These are phyloP conservation scores for Schizotus pectinicornis DNA, from an alignment of 2,888 invertebrate species.

Conservation along the genomic window DNA sequence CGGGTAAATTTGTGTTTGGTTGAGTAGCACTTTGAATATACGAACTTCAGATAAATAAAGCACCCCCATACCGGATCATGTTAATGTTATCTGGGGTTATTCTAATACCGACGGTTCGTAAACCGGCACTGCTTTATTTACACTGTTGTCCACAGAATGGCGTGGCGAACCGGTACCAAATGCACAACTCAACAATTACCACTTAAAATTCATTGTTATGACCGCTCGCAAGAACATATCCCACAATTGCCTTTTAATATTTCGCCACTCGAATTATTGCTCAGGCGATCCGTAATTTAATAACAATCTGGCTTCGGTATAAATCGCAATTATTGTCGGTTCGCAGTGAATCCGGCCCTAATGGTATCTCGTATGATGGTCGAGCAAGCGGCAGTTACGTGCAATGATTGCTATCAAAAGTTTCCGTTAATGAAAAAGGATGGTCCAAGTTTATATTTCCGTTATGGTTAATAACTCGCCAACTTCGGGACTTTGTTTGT, in stretches of 20 bases:
- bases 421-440: constrained; percentile 53
- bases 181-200: constrained; percentile 15
- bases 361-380: constrained; percentile 3
- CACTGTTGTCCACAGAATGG: constrained; percentile 13
- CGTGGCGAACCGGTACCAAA: constrained; percentile 7
- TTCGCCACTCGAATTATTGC: neutral
- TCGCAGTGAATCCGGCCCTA: constrained; percentile 8
- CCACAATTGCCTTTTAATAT: no score
- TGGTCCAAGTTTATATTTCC: constrained; percentile 53
- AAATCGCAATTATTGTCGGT: constrained; percentile 13
- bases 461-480: constrained; percentile 52
- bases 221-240: no score
- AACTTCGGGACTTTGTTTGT: constrained; percentile 47
- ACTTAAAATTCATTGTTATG: constrained; percentile 13
- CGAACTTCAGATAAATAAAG: constrained; percentile 45
- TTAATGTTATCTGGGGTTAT: constrained; percentile 39
- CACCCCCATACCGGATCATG: constrained; percentile 39
- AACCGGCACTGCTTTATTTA: constrained; percentile 22
- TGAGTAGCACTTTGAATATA: constrained; percentile 43
- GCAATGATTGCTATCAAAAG: constrained; percentile 42
- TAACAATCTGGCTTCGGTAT: neutral
- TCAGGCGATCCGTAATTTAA: no score
- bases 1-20: constrained; percentile 45
- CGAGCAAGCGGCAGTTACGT: constrained; percentile 28
- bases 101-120: constrained; percentile 32